phyloP scores from a whole-genome alignment of 2,113 vertebrate species.

The Haemorhous mexicanus region DNA sequence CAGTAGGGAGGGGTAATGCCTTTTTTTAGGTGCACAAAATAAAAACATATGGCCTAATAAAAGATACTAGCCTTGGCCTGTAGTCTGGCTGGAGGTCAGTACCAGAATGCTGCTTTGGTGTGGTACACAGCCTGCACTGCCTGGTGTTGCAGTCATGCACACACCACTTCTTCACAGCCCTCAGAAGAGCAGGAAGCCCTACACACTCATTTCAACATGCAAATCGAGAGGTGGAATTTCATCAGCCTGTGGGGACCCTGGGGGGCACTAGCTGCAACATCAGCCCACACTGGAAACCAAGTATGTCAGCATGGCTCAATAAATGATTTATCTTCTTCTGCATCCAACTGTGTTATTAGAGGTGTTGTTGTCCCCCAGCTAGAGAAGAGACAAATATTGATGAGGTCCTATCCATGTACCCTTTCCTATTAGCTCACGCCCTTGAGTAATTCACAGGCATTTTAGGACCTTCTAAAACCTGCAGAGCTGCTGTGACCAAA shows the following conservation, averaged over 20 bases:
- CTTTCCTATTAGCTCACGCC: neutral
- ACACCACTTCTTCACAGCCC: neutral
- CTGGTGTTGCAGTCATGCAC: neutral
- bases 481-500: neutral
- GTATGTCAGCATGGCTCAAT: neutral
- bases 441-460: neutral
- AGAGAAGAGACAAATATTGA: fast-evolving
- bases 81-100: neutral
- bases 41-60: neutral
- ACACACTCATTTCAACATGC: neutral
- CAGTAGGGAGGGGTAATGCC: neutral
- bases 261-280: neutral
- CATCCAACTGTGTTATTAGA: neutral
- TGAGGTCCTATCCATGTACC: neutral
- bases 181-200: neutral
- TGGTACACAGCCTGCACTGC: neutral
- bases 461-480: neutral
- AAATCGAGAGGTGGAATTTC: neutral
- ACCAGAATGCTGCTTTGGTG: neutral
- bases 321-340: neutral
- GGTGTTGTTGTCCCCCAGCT: neutral
- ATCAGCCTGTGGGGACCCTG: neutral
- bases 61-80: neutral
- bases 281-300: neutral
- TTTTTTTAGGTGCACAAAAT: neutral